Percentiles rank a stretch among this genome's conserved stretches.
phyloP scores from a whole-genome alignment of 2,797 vertebrate species.

The Clarias pachynema region DNA sequence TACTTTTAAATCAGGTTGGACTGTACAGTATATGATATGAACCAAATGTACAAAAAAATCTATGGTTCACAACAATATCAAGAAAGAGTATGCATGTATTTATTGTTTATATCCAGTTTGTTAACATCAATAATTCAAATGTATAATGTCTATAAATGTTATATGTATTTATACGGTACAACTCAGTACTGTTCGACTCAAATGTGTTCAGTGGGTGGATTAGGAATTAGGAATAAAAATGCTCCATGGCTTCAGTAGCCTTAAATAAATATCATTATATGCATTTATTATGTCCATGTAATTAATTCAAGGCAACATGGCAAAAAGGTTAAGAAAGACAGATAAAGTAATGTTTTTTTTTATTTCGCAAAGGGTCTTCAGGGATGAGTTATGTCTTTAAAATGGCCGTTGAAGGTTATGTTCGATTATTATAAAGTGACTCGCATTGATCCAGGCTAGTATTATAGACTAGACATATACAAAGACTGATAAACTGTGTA shows the following conservation, averaged over 20 bases:
- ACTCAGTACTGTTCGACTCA: not conserved
- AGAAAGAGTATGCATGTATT: not conserved
- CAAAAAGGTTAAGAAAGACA: not conserved
- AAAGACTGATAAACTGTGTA: not conserved
- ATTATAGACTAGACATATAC: not conserved
- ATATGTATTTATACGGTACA: not conserved
- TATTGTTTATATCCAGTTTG: not conserved
- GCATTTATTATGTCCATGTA: not conserved
- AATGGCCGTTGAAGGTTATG: not conserved
- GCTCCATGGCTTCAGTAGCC: no score
- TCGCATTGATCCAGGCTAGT: not conserved
- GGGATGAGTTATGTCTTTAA: not conserved
- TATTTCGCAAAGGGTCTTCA: not conserved
- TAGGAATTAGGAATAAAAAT: not conserved
- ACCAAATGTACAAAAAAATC: not conserved
- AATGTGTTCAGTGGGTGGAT: not conserved
- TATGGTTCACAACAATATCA: not conserved
- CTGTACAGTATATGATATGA: not conserved
- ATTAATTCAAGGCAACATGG: not conserved
- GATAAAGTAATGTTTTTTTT: not conserved
- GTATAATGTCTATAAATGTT: not conserved
- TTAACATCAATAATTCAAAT: not conserved
- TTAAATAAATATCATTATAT: not conserved
- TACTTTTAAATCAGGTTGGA: not conserved
- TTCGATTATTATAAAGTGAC: not conserved